phyloP scores from a whole-genome alignment of 2,888 invertebrate species.

The Alentia gelatinosa region DNA sequence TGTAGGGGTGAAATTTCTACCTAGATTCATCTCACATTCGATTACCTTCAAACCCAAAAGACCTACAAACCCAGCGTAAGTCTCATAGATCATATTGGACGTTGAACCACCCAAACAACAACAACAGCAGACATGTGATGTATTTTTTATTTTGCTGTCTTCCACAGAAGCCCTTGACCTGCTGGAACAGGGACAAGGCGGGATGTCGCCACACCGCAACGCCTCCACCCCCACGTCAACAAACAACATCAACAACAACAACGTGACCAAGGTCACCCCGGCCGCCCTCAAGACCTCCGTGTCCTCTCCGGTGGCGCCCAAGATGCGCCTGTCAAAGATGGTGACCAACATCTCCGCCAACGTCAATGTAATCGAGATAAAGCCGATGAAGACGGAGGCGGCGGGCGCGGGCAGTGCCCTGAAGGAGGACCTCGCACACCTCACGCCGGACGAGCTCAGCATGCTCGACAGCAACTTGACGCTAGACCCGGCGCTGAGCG shows the following conservation, averaged over 20 bases:
- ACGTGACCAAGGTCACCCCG: conserved; percentile 48
- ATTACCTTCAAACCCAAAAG: too few relatives aligned
- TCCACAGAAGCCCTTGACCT: conserved; percentile 75
- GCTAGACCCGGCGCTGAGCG: conserved; percentile 71
- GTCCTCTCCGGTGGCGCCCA: too few relatives aligned
- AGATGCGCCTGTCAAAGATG: not conserved
- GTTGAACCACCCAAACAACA: too few relatives aligned
- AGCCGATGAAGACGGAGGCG: conserved; percentile 9
- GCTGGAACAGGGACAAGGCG: conserved; percentile 75
- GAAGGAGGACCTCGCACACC: not conserved
- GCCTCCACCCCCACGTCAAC: conserved; percentile 56
- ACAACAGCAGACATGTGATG: too few relatives aligned
- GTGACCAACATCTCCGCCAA: conserved; percentile 43
- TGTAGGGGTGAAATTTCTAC: too few relatives aligned
- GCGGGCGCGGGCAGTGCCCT: not conserved
- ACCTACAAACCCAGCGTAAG: too few relatives aligned
- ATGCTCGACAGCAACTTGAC: conserved; percentile 64
- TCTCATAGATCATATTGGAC: too few relatives aligned
- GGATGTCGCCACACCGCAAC: not conserved
- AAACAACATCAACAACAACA: conserved; percentile 52
- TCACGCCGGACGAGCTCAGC: conserved; percentile 59
- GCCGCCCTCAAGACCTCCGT: not conserved
- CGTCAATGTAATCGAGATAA: conserved; percentile 53
- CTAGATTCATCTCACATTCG: too few relatives aligned
- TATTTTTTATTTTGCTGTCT: not conserved